These are phyloP conservation scores for Sebastes itinus DNA, from an alignment of 2,797 vertebrate genomes.

Conservation along the genomic window DNA sequence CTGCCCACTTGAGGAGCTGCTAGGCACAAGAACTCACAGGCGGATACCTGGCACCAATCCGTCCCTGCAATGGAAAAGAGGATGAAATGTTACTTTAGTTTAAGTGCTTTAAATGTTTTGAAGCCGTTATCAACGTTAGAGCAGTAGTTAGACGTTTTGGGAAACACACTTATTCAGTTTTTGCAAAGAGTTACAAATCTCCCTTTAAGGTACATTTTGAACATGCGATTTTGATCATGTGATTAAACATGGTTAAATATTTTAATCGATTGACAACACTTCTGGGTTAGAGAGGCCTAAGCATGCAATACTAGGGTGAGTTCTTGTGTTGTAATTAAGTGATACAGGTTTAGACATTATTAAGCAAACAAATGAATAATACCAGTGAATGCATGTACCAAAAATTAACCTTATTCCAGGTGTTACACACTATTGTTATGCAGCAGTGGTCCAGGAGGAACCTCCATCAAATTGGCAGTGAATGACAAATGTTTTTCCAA, in stretches of 20 bases:
- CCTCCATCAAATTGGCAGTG: not conserved
- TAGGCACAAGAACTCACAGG: slow-evolving; percentile 90
- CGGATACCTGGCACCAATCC: slow-evolving; percentile 85
- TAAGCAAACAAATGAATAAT: too few relatives aligned
- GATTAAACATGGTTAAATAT: too few relatives aligned
- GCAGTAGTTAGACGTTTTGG: not conserved
- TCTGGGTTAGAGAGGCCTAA: not conserved
- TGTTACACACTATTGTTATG: not conserved
- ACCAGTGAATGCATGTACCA: not conserved
- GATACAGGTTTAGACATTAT: too few relatives aligned
- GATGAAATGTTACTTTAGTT: not conserved
- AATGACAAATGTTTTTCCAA: not conserved
- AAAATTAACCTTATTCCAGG: not conserved
- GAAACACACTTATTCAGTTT: not conserved
- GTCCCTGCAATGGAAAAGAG: slow-evolving; percentile 72
- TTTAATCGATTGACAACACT: too few relatives aligned
- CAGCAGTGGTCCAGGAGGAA: not conserved
- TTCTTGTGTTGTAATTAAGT: too few relatives aligned
- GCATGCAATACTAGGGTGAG: too few relatives aligned
- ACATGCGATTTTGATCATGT: too few relatives aligned
- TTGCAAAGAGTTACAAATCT: too few relatives aligned
- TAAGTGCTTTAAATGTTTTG: not conserved
- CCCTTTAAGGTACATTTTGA: too few relatives aligned
- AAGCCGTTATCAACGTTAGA: not conserved
- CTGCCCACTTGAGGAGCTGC: slow-evolving; percentile 87